Conservation (phyloP, 1,140 invertebrate genomes). For the Mesaphorura yosii region DNA sequence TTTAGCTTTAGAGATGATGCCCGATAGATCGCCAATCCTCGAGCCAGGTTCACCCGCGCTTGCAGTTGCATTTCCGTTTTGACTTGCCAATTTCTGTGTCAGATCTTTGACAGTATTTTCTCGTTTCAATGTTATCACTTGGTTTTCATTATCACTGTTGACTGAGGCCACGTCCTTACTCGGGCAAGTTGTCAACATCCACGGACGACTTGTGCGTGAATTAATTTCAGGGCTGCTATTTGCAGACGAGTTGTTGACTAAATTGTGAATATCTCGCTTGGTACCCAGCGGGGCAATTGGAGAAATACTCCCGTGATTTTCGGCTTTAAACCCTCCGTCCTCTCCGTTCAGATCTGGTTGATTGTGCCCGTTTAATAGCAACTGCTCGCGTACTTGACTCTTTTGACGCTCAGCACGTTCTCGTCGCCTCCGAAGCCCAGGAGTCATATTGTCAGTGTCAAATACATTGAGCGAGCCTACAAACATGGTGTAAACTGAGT, state of each 20-base stretch:
- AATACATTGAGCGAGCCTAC: slow-evolving; percentile 22
- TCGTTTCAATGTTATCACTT: slow-evolving; percentile 48
- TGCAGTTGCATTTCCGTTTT: slow-evolving; percentile 49
- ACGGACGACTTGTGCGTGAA: slow-evolving; percentile 51
- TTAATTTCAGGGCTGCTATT: slow-evolving; percentile 40
- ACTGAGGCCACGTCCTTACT: slow-evolving; percentile 18
- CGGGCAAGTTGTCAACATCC: slow-evolving; percentile 37
- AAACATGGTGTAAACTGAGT: too few species aligned
- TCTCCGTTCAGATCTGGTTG: too few species aligned
- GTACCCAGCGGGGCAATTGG: slow-evolving; percentile 13
- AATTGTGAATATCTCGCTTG: slow-evolving; percentile 29
- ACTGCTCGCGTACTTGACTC: slow-evolving; percentile 65
- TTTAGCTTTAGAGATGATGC: slow-evolving; percentile 78
- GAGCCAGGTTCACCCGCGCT: slow-evolving; percentile 45
- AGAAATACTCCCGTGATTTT: too few species aligned
- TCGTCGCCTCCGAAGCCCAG: slow-evolving; percentile 55
- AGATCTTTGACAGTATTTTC: slow-evolving; percentile 75
- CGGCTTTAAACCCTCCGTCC: too few species aligned
- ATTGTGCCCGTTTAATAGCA: slow-evolving; percentile 29
- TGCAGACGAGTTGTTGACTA: slow-evolving; percentile 19
- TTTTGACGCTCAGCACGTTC: slow-evolving; percentile 67
- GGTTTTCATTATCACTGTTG: slow-evolving; percentile 20
- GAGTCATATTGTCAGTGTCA: slow-evolving; percentile 47
- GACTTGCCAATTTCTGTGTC: slow-evolving; percentile 65
- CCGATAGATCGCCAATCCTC: slow-evolving; percentile 38